Conservation (phyloP, 2,113 vertebrate species). For the Apodemus sylvaticus region DNA sequence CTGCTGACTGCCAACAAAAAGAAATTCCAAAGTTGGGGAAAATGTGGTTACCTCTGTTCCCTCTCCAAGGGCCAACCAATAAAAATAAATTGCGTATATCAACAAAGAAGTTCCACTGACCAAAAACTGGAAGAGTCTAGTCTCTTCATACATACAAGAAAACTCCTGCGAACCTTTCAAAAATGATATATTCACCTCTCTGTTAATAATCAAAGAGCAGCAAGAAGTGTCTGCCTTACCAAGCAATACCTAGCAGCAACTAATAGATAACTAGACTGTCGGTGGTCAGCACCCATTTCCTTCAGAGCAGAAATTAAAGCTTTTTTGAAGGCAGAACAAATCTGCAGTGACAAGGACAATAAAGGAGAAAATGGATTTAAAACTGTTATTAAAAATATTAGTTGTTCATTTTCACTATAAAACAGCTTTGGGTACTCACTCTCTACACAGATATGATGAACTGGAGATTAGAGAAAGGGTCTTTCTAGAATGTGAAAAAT, state of each 20-base stretch:
- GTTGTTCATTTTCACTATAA: constrained; percentile 20
- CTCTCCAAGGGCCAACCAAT: constrained; percentile 16
- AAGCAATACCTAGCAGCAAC: neutral
- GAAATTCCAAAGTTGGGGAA: neutral
- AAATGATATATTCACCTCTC: neutral
- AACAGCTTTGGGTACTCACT: neutral
- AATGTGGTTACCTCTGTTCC: neutral
- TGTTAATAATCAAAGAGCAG: constrained; percentile 42
- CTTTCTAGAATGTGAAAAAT: neutral
- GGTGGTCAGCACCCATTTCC: neutral
- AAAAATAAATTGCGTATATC: constrained; percentile 9
- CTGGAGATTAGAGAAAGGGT: neutral
- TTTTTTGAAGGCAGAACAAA: constrained; percentile 30
- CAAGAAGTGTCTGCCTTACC: neutral
- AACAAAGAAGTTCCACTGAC: neutral
- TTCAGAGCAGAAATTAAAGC: neutral
- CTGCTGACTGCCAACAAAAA: constrained; percentile 11
- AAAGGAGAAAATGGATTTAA: neutral
- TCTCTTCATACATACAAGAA: neutral
- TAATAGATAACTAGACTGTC: neutral
- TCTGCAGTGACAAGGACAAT: neutral
- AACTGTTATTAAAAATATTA: neutral
- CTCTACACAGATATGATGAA: neutral
- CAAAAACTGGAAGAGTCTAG: neutral
- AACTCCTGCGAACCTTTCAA: neutral